These are phyloP conservation scores for Unio delphinus DNA, from an alignment of 2,888 invertebrate species.

Conservation along the genomic window DNA sequence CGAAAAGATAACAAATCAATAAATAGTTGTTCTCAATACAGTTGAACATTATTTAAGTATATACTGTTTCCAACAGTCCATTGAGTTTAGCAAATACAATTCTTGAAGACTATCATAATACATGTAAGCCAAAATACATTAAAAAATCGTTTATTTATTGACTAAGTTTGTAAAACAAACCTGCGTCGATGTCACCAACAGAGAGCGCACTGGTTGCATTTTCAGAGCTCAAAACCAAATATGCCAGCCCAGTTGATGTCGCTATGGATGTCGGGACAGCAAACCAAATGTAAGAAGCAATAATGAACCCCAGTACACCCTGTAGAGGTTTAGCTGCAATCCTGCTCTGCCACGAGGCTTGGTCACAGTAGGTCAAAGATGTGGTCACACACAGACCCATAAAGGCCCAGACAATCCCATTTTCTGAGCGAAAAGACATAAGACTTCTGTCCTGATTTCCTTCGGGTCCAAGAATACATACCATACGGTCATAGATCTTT, in stretches of 20 bases:
- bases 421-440: conserved; percentile 55
- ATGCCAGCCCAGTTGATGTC: conserved; percentile 61
- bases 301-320: conserved; percentile 64
- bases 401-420: conserved; percentile 51
- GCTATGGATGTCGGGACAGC: conserved; percentile 65
- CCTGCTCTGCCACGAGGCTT: conserved; percentile 68
- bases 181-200: conserved; percentile 43
- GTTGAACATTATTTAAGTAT: no score
- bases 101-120: no score
- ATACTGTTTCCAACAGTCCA: no score
- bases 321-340: conserved; percentile 65
- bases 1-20: no score
- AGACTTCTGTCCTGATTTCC: conserved; percentile 51
- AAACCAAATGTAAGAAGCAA: conserved; percentile 66
- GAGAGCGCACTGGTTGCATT: conserved; percentile 37
- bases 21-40: no score
- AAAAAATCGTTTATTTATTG: no score
- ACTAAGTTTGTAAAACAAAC: conserved; percentile 19
- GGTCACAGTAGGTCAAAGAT: conserved; percentile 56
- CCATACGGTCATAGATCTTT: conserved; percentile 43
- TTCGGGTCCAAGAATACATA: conserved; percentile 41
- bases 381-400: conserved; percentile 53
- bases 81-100: no score
- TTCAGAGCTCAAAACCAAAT: conserved; percentile 47
- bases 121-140: no score